These are phyloP conservation scores for Drosophila insularis DNA, from an alignment of 1,140 invertebrate species.

Conservation along the genomic window DNA sequence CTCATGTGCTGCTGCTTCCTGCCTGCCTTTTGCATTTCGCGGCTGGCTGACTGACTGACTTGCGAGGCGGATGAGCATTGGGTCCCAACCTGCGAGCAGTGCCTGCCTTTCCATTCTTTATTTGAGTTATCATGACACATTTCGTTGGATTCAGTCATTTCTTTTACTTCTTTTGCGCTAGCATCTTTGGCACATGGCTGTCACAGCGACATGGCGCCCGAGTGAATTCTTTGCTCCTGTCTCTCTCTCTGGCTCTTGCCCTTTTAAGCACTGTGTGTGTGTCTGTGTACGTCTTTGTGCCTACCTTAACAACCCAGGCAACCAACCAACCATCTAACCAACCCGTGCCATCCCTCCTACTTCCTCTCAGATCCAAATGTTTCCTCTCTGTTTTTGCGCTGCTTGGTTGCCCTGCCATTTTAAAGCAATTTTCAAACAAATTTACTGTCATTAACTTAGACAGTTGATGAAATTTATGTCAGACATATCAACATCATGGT, in stretches of 20 bases:
- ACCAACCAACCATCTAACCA: slow-evolving; percentile 14
- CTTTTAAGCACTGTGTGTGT: slow-evolving; percentile 12
- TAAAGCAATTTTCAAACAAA: slow-evolving; percentile 81
- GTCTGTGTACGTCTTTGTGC: slow-evolving; percentile 24
- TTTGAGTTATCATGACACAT: slow-evolving; percentile 81
- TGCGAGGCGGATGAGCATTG: slow-evolving; percentile 32
- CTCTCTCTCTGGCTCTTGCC: not conserved
- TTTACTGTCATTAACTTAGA: slow-evolving; percentile 81
- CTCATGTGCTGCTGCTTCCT: slow-evolving; percentile 32
- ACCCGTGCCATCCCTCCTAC: slow-evolving; percentile 18
- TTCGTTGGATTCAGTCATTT: slow-evolving; percentile 79
- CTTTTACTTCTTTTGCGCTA: slow-evolving; percentile 47
- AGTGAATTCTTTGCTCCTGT: slow-evolving; percentile 5
- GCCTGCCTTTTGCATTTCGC: slow-evolving; percentile 72
- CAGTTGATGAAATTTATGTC: slow-evolving; percentile 81
- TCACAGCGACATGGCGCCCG: slow-evolving; percentile 73
- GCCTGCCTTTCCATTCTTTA: slow-evolving; percentile 67
- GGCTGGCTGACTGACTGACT: slow-evolving; percentile 69
- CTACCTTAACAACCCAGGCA: slow-evolving; percentile 62
- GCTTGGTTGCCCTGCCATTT: slow-evolving; percentile 78
- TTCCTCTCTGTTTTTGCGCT: slow-evolving; percentile 66
- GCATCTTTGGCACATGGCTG: slow-evolving; percentile 73
- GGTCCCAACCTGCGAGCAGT: slow-evolving; percentile 42
- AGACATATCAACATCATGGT: slow-evolving; percentile 77
- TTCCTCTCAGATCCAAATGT: slow-evolving; percentile 11